phyloP scores from a whole-genome alignment of 2,797 vertebrate genomes.

The Mormyrops attenuatus region DNA sequence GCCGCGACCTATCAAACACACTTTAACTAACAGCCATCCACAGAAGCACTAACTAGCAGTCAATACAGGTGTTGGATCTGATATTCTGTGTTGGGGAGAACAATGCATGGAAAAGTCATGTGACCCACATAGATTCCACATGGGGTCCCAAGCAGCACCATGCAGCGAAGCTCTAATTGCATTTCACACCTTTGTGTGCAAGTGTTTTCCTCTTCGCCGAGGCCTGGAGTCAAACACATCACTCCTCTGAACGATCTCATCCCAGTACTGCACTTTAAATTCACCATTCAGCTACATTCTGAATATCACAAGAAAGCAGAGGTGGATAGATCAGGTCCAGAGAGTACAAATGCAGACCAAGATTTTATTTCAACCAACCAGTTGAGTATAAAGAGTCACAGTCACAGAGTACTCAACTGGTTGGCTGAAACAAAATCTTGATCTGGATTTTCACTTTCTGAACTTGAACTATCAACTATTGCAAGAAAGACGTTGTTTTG shows the following conservation, averaged over 20 bases:
- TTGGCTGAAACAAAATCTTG: not conserved
- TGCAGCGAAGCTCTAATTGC: not conserved
- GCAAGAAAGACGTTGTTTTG: not conserved
- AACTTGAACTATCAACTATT: not conserved
- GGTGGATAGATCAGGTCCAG: not conserved
- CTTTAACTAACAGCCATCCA: slow-evolving; percentile 16
- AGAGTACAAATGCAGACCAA: not conserved
- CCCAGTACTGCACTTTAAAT: not conserved
- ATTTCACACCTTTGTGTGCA: not conserved
- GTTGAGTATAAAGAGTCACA: not conserved
- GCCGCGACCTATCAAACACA: not conserved
- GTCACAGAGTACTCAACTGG: not conserved
- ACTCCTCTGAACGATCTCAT: not conserved
- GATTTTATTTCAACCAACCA: not conserved
- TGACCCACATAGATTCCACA: not conserved
- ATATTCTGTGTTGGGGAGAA: slow-evolving; percentile 11
- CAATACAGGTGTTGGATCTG: slow-evolving; percentile 9
- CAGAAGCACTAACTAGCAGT: not conserved
- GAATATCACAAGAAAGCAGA: not conserved
- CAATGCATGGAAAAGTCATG: slow-evolving; percentile 3
- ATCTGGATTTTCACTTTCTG: not conserved
- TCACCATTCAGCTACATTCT: not conserved
- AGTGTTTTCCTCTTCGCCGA: not conserved
- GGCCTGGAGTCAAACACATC: not conserved
- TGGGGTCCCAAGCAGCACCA: not conserved